Percentiles rank a stretch among this genome's conserved stretches.
phyloP scores from a whole-genome alignment of 2,113 vertebrate species.

The Brachyhypopomus occidentalis region DNA sequence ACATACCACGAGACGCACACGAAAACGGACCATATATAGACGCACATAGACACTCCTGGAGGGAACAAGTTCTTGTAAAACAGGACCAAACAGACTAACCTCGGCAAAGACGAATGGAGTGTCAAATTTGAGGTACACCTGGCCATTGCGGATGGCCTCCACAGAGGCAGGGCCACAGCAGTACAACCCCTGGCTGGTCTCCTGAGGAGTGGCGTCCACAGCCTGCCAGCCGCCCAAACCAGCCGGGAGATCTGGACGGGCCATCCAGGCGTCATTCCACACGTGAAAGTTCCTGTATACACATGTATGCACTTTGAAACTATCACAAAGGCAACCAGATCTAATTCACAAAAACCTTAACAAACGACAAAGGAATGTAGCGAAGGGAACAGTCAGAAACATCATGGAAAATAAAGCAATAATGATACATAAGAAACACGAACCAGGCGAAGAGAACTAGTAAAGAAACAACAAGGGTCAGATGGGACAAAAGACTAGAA shows the following conservation, averaged over 20 bases:
- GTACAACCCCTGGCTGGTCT: constrained; percentile 87
- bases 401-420: too few relatives aligned
- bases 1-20: too few relatives aligned
- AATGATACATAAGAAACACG: too few relatives aligned
- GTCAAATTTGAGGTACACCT: constrained; percentile 87
- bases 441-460: too few relatives aligned
- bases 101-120: constrained; percentile 86
- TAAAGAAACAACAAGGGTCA: too few relatives aligned
- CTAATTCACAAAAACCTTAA: too few relatives aligned
- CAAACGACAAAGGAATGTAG: background rate
- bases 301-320: too few relatives aligned
- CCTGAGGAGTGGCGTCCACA: constrained; percentile 82
- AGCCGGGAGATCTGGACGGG: constrained; percentile 80
- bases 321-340: background rate
- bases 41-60: too few relatives aligned
- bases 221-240: constrained; percentile 86
- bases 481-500: too few relatives aligned
- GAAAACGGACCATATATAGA: too few relatives aligned
- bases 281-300: constrained; percentile 89
- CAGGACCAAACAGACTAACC: constrained; percentile 65
- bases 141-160: constrained; percentile 81
- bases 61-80: too few relatives aligned
- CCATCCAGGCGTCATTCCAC: constrained; percentile 96
- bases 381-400: too few relatives aligned
- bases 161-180: constrained; percentile 87